Evolutionary conservation across 2,888 invertebrate genomes (phyloP), one percentile per base, ranked within the genome.

Genomic region (Andrena chrysosceles): DNA sequence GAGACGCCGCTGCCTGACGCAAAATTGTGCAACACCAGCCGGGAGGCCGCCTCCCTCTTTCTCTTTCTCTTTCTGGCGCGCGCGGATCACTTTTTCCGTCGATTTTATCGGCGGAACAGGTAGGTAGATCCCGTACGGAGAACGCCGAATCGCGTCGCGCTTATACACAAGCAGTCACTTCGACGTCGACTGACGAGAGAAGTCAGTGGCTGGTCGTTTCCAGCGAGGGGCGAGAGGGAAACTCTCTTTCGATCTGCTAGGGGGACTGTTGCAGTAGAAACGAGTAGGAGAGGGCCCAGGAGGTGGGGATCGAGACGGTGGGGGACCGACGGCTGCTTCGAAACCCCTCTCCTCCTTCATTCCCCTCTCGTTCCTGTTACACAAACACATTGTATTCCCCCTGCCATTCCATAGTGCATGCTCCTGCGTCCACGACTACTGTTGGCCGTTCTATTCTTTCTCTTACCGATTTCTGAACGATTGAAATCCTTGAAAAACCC

Each of bases 151-250:
- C 66, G 77, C 83, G 66, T 81, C 69, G 68, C 4, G 69, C 78
- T 71, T 77, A 67, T 54, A 80, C 69, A 77, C 83, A 77, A 85
- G 74, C 85, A 78, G 77, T 88, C 86, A 80, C 87, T 88, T 83
- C 81, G 86, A 85, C 89, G 85, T 69, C 90, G 83, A 90, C 90
- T 89, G 90, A 87, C 87, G 89, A 90, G 83, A 81, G 85, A 78
- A 82, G 80, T 78, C 85, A 74, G 77, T 86, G 84, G 86, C 85
- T 89, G 89, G 89, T 90, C 89, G 87, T 88, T 42, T 72, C 80
- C 26, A 68, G 33, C 69, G 56, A 66, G 78, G 82, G 77, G 85
- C 72, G 60, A 62, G 78, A 70, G 82, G 78, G 83, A 73, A 66
- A 62, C 72, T 69, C 78, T 82, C 78, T 82, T 66, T 82, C 75